These are phyloP conservation scores for Globia sparganii DNA, from an alignment of 2,888 invertebrate species.

Conservation along the genomic window DNA sequence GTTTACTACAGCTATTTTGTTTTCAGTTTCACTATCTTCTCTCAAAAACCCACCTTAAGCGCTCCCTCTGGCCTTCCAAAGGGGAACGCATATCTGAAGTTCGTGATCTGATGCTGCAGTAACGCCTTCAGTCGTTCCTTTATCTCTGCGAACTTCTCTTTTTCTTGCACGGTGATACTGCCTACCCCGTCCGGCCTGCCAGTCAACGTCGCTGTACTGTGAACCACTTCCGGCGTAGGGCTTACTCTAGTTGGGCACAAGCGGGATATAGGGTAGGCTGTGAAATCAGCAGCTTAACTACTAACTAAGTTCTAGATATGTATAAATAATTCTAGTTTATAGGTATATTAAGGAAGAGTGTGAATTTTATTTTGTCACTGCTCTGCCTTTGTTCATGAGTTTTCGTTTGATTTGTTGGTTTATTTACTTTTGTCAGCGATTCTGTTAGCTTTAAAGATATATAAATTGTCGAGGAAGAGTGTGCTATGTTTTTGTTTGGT, in stretches of 20 bases:
- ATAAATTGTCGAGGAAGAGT: constrained; percentile 29
- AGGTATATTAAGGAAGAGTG: constrained; percentile 46
- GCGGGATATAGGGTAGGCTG: constrained; percentile 83
- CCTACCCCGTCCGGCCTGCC: constrained; percentile 99
- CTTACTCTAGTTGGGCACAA: constrained; percentile 89
- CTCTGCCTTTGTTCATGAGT: constrained; percentile 47
- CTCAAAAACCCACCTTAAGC: constrained; percentile 91
- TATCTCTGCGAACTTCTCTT: constrained; percentile 99
- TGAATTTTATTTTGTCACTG: constrained; percentile 40
- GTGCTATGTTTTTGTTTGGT: constrained; percentile 20
- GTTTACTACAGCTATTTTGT: not conserved
- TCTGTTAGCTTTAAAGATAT: not conserved
- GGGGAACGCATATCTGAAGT: constrained; percentile 99
- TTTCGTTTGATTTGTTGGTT: not conserved
- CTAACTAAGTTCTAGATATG: constrained; percentile 51
- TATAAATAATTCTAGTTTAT: constrained; percentile 25
- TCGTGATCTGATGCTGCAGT: constrained; percentile 99
- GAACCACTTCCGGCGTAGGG: constrained; percentile 87
- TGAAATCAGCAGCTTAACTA: constrained; percentile 76
- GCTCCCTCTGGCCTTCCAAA: constrained; percentile 99
- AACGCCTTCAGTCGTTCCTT: constrained; percentile 98
- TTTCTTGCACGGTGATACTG: constrained; percentile 99
- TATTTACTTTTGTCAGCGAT: not conserved
- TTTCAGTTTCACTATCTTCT: not conserved
- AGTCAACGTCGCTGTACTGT: constrained; percentile 90